Evolutionary conservation across 2,888 invertebrate species (phyloP).

Genomic region (Drosophila stalkeri): DNA sequence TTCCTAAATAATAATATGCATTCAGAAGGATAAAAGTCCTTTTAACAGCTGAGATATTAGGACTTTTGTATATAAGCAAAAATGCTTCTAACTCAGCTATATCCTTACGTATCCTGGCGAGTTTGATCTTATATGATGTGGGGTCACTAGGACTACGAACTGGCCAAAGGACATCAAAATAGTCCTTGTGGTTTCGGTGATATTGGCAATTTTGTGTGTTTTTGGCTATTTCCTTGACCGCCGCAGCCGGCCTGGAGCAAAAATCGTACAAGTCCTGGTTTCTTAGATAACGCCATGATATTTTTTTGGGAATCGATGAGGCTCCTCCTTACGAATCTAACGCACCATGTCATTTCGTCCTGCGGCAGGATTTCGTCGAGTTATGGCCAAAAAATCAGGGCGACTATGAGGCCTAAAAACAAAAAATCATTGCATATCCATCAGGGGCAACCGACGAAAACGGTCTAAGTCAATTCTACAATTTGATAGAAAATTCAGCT

Average conservation of each 20-base stretch:
- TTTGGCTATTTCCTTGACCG: neutral
- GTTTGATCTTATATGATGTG: neutral
- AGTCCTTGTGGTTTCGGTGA: neutral
- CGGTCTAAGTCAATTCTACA: too few species aligned
- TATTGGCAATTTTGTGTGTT: conserved; percentile 1
- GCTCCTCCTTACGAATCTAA: too few species aligned
- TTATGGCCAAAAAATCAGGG: neutral
- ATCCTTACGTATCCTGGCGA: neutral
- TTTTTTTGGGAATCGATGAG: neutral
- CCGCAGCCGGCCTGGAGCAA: neutral
- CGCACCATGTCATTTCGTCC: neutral
- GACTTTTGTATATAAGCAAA: neutral
- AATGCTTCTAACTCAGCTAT: neutral
- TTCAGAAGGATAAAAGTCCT: neutral
- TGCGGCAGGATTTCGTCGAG: neutral
- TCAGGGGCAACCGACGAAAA: neutral
- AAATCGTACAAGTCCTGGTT: neutral
- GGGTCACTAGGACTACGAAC: neutral
- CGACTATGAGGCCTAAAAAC: neutral
- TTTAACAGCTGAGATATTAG: neutral
- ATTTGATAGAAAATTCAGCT: neutral
- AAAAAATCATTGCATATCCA: neutral
- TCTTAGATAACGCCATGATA: neutral
- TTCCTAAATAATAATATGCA: neutral
- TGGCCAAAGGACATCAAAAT: neutral